Conservation (phyloP, 35 echinoderm and acorn worm species). For the Apostichopus parvimensis region DNA sequence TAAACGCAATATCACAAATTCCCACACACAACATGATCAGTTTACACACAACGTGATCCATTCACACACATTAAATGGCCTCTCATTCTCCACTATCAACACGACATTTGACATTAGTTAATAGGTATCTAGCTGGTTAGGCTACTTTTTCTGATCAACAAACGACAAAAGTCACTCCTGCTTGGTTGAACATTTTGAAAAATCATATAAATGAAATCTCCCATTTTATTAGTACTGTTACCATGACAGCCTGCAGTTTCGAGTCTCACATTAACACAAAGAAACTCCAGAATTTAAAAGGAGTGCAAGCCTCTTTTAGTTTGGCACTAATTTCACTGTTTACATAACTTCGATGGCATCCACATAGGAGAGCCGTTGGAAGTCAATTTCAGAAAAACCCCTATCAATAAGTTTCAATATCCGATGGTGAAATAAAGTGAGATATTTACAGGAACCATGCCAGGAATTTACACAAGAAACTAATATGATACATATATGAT, state of each 20-base stretch:
- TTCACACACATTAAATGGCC: too few relatives aligned
- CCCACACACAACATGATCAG: too few relatives aligned
- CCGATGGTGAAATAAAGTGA: background rate
- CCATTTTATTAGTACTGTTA: too few relatives aligned
- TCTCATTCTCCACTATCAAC: too few relatives aligned
- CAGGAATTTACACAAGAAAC: background rate
- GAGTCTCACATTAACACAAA: background rate
- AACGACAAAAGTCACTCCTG: conserved; percentile 25
- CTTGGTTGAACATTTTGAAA: background rate
- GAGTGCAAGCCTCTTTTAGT: too few relatives aligned
- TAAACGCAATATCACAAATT: too few relatives aligned
- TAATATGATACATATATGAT: background rate
- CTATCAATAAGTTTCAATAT: background rate
- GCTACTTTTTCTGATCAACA: conserved; percentile 42
- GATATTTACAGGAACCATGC: background rate
- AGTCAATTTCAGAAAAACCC: too few relatives aligned
- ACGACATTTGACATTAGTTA: background rate
- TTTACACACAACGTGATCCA: too few relatives aligned
- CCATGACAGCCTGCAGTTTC: too few relatives aligned
- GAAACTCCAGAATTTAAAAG: too few relatives aligned
- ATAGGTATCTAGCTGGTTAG: conserved; percentile 33
- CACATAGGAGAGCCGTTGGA: too few relatives aligned
- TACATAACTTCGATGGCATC: background rate
- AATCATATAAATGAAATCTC: background rate
- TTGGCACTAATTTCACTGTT: background rate